These are phyloP conservation scores for Cynaeus angustus DNA, from an alignment of 2,888 invertebrate genomes.

Conservation along the genomic window DNA sequence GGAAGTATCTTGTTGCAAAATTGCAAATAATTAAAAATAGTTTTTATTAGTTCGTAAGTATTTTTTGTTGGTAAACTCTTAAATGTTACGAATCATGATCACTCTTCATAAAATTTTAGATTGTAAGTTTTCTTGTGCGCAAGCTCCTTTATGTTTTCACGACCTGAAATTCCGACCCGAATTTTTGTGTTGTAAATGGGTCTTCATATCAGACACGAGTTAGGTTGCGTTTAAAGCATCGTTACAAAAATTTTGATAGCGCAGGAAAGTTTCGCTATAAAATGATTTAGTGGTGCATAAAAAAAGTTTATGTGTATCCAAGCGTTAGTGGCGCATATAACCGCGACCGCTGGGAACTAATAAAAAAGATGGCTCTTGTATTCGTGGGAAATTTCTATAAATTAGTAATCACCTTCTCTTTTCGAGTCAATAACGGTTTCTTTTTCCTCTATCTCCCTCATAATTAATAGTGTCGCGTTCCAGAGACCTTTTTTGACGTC, in stretches of 20 bases:
- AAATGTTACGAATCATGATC: too few species aligned
- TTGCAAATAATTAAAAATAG: too few species aligned
- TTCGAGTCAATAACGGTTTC: conserved; percentile 1
- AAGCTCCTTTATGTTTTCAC: too few species aligned
- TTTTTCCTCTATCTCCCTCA: conserved; percentile 1
- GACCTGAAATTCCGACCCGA: too few species aligned
- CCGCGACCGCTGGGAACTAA: conserved; percentile 30
- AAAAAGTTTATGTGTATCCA: conserved; percentile 41
- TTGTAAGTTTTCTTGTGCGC: too few species aligned
- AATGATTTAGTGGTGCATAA: conserved; percentile 29
- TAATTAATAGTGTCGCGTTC: conserved; percentile 19
- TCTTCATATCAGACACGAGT: conserved; percentile 8
- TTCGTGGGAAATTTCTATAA: conserved; percentile 39
- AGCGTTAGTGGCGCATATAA: conserved; percentile 31
- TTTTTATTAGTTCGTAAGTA: too few species aligned
- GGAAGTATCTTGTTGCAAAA: too few species aligned
- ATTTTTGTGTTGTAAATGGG: too few species aligned
- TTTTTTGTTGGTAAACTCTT: too few species aligned
- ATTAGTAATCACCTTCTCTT: conserved; percentile 29
- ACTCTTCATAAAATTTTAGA: too few species aligned
- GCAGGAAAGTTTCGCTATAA: conserved; percentile 28
- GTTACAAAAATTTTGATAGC: conserved; percentile 31
- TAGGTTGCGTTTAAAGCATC: conserved; percentile 14
- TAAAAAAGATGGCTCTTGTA: conserved; percentile 34
- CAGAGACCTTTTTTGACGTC: conserved; percentile 27